These are phyloP conservation scores for Pogonognathellus flavescens DNA, from an alignment of 1,140 invertebrate species.

Conservation along the genomic window DNA sequence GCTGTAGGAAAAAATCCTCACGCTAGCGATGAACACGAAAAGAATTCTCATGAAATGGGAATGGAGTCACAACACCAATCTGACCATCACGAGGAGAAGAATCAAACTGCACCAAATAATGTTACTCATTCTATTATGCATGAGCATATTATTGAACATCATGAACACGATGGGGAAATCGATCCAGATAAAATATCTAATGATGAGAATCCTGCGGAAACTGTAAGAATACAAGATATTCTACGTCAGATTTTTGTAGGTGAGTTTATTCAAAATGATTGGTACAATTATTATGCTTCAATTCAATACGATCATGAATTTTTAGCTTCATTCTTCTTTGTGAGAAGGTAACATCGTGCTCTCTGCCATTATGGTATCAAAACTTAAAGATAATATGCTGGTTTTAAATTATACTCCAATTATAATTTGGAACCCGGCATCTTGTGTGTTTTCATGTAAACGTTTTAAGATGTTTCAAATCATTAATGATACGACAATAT, in stretches of 20 bases:
- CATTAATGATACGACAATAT: background rate
- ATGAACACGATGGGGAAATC: background rate
- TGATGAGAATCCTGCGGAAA: background rate
- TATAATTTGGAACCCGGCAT: no score
- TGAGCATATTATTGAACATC: conserved; percentile 8
- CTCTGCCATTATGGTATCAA: no score
- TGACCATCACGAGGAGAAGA: background rate
- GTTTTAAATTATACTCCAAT: no score
- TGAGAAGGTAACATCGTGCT: no score
- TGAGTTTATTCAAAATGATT: background rate
- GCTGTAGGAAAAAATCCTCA: background rate
- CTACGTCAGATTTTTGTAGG: conserved; percentile 47
- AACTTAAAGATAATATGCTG: no score
- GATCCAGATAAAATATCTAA: background rate
- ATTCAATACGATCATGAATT: background rate
- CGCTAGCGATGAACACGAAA: background rate
- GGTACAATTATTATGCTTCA: background rate
- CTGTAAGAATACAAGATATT: conserved; percentile 40
- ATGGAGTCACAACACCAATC: background rate
- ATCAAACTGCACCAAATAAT: conserved; percentile 14
- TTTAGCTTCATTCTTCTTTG: background rate
- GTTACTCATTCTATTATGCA: conserved; percentile 31
- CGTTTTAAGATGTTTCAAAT: background rate
- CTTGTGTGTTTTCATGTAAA: background rate
- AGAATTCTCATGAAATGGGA: background rate